These are phyloP conservation scores for Incurvaria masculella DNA, from an alignment of 2,888 invertebrate species.

Conservation along the genomic window DNA sequence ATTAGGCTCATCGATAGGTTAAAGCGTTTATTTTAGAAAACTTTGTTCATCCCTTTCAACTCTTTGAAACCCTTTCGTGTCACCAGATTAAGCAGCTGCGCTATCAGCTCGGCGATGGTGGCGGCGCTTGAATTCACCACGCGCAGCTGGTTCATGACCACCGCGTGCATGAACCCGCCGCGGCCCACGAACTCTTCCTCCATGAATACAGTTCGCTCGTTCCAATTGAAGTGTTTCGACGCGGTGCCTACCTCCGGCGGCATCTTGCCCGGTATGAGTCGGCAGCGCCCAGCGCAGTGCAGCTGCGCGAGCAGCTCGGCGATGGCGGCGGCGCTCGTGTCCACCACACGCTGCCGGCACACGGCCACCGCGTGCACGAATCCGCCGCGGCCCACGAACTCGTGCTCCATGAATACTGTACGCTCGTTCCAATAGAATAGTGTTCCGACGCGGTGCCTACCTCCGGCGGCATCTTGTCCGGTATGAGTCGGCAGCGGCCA, in stretches of 20 bases:
- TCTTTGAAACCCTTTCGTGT: not conserved
- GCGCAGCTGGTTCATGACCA: constrained; percentile 56
- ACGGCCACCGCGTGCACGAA: constrained; percentile 66
- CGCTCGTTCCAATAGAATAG: constrained; percentile 66
- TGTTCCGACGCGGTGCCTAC: constrained; percentile 18
- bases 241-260: constrained; percentile 33
- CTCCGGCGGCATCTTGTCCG: constrained; percentile 45
- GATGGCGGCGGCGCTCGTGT: constrained; percentile 52
- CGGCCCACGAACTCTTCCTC: constrained; percentile 76
- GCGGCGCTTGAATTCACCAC: constrained; percentile 57
- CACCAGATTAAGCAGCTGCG: constrained; percentile 32
- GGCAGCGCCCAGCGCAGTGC: constrained; percentile 48
- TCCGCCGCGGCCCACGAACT: constrained; percentile 70
- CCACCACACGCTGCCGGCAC: constrained; percentile 57
- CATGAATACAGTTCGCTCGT: constrained; percentile 74
- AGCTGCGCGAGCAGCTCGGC: constrained; percentile 46
- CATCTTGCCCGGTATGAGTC: constrained; percentile 37
- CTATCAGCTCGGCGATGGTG: constrained; percentile 41
- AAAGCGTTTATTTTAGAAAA: too few species aligned
- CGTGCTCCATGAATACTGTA: constrained; percentile 78
- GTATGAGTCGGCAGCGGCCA: constrained; percentile 35
- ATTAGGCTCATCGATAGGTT: too few species aligned
- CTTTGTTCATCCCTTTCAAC: too few species aligned
- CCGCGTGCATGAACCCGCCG: constrained; percentile 69
- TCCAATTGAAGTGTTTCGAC: constrained; percentile 51